Evolutionary conservation across 2,113 vertebrate genomes (phyloP).

Genomic region (Lophotis ruficrista): DNA sequence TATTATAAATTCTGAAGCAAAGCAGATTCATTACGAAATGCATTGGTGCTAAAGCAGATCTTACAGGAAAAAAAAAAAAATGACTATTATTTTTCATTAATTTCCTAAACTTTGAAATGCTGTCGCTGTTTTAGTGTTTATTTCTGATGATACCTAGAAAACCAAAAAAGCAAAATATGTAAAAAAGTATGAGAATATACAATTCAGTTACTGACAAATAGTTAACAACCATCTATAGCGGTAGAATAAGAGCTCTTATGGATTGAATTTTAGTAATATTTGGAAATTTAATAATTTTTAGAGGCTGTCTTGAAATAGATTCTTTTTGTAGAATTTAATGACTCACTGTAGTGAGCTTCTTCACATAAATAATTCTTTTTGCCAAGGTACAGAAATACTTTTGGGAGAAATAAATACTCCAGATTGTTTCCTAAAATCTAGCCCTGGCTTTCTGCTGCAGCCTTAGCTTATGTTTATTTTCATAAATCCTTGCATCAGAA

Average conservation of each 20-base stretch:
- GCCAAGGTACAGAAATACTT: neutral
- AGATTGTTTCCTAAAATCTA: neutral
- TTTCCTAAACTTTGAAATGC: neutral
- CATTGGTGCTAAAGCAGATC: neutral
- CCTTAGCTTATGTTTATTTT: neutral
- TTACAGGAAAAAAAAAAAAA: neutral
- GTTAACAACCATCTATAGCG: neutral
- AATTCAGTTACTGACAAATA: neutral
- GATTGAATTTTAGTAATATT: neutral
- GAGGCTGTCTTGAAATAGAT: neutral
- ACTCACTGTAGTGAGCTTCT: neutral
- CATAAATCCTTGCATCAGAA: neutral
- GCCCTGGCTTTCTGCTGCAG: neutral
- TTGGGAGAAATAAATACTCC: neutral
- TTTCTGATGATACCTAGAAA: neutral
- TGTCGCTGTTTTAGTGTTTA: neutral
- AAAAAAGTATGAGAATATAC: neutral
- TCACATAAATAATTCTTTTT: neutral
- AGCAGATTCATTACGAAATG: neutral
- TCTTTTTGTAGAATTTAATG: neutral
- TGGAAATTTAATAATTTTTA: neutral
- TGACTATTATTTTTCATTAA: neutral
- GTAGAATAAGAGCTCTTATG: neutral
- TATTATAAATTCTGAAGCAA: neutral
- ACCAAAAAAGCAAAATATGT: neutral